Percentiles rank a stretch among this genome's conserved stretches.
Conservation (phyloP, 2,113 vertebrate species). For the Procapra przewalskii region DNA sequence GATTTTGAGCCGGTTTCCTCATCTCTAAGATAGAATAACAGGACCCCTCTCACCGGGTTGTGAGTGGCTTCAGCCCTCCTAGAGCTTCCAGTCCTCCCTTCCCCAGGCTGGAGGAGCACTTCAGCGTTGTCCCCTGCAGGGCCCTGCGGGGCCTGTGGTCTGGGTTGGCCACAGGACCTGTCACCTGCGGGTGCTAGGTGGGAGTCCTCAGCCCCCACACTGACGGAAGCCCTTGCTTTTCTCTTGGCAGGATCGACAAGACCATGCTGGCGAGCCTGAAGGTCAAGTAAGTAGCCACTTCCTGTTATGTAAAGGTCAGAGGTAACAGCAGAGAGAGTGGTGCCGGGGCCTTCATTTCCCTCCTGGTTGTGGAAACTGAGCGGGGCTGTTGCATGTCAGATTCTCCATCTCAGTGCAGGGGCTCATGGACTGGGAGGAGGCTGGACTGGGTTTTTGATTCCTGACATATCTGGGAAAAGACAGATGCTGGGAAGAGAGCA, state of each 20-base stretch:
- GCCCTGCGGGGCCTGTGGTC: not conserved
- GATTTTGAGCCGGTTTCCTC: not conserved
- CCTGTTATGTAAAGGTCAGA: not conserved
- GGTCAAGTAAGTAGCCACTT: constrained; percentile 84
- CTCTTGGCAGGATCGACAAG: constrained; percentile 86
- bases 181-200: not conserved
- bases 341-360: not conserved
- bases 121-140: not conserved
- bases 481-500: not conserved
- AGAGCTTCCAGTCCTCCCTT: not conserved
- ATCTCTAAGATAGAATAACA: not conserved
- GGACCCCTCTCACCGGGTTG: not conserved
- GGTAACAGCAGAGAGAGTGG: not conserved
- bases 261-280: constrained; percentile 85
- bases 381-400: not conserved
- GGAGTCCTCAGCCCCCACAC: not conserved
- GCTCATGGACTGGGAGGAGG: not conserved
- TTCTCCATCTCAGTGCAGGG: too few species aligned
- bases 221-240: constrained; percentile 51
- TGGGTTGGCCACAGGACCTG: not conserved
- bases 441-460: not conserved
- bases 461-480: not conserved
- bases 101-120: not conserved
- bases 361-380: not conserved
- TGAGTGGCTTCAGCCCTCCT: not conserved